Evolutionary conservation across 2,888 invertebrate species (phyloP).

Genomic region (Clunio marinus): DNA sequence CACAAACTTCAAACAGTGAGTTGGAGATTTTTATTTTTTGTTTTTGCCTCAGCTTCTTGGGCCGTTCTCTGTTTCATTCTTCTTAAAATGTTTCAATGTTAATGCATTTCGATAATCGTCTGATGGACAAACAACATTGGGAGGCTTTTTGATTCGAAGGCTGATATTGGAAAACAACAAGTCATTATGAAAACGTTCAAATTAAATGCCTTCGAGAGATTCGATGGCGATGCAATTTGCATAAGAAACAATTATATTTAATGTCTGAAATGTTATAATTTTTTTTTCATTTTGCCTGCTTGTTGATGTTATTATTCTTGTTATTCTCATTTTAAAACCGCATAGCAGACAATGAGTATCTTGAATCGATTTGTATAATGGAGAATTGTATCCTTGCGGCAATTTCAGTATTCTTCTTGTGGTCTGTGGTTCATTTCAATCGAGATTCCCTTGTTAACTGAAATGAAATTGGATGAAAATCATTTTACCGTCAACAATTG

Average conservation of each 20-base stretch:
- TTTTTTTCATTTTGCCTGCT: neutral
- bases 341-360: too few species aligned
- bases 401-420: neutral
- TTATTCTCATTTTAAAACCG: neutral
- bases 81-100: neutral
- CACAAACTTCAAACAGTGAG: too few species aligned
- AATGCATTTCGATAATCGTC: slow-evolving; percentile 21
- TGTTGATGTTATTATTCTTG: neutral
- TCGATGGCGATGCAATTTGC: slow-evolving; percentile 18
- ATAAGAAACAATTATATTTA: slow-evolving; percentile 20
- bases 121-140: slow-evolving; percentile 8
- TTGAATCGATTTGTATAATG: too few species aligned
- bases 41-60: neutral
- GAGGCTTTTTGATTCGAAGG: neutral
- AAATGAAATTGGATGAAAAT: neutral
- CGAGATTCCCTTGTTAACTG: slow-evolving; percentile 16
- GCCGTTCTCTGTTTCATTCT: slow-evolving; percentile 10
- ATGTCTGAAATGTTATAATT: slow-evolving; percentile 17
- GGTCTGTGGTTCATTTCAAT: neutral
- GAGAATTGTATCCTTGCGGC: slow-evolving; percentile 19
- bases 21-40: neutral
- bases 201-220: slow-evolving; percentile 1
- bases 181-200: slow-evolving; percentile 6
- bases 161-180: slow-evolving; percentile 16
- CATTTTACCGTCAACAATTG: neutral